A percentile compares a stretch with the other conserved stretches of the same genome.
Evolutionary conservation across 2,888 invertebrate genomes (phyloP).

Genomic region (Pecten maximus): DNA sequence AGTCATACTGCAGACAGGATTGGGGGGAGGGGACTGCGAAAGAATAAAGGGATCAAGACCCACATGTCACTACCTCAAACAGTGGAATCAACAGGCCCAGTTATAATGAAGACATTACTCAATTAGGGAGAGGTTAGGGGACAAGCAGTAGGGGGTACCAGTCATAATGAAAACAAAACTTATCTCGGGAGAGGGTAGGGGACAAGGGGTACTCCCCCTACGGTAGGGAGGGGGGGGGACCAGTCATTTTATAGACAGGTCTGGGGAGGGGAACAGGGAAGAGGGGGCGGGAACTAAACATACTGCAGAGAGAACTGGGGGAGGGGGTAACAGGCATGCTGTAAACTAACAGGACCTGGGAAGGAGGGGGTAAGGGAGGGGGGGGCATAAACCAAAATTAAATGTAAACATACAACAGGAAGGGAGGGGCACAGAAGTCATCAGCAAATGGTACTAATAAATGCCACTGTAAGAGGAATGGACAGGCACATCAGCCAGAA

Average conservation of each 20-base stretch:
- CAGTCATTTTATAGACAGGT: background rate
- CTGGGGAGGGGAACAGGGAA: background rate
- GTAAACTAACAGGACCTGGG: too few species aligned
- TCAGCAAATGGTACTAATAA: too few species aligned
- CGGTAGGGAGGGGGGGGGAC: background rate
- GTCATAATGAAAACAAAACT: background rate
- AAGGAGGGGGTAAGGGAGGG: too few species aligned
- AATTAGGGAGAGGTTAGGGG: background rate
- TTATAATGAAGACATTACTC: background rate
- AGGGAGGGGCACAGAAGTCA: too few species aligned
- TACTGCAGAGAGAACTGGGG: background rate
- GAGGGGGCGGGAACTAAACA: background rate
- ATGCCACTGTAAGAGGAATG: too few species aligned
- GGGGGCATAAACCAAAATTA: background rate
- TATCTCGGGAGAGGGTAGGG: too few species aligned
- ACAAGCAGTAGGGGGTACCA: background rate
- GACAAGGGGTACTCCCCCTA: too few species aligned
- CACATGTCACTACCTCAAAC: background rate
- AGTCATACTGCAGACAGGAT: background rate
- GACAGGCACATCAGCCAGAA: too few species aligned
- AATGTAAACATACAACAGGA: background rate
- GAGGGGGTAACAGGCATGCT: background rate
- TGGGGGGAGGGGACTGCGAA: background rate
- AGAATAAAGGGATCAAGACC: background rate
- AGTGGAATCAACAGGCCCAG: background rate